phyloP scores from a whole-genome alignment of 1,140 invertebrate genomes.

The Augochlora pura region DNA sequence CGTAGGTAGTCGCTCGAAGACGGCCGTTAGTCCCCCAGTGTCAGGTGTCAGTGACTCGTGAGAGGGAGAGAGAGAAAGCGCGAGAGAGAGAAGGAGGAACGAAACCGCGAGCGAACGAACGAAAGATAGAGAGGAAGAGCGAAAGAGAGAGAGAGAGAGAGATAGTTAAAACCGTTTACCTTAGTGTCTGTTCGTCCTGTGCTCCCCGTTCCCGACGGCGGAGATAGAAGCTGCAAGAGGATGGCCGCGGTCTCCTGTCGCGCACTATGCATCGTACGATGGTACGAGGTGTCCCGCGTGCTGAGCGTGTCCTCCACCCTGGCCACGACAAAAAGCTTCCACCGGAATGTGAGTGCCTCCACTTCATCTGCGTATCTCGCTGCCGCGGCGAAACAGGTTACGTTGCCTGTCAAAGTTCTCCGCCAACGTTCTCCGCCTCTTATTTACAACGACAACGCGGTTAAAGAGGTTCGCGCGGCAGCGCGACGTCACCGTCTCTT shows the following conservation, averaged over 20 bases:
- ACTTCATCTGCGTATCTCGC: background rate
- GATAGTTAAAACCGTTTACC: background rate
- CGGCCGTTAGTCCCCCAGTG: slow-evolving; percentile 59
- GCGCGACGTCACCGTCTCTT: no score
- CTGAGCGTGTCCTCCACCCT: slow-evolving; percentile 67
- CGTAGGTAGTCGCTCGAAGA: slow-evolving; percentile 64
- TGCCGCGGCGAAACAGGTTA: background rate
- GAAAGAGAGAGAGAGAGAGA: no score
- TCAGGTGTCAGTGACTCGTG: slow-evolving; percentile 44
- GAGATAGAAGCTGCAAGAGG: slow-evolving; percentile 12
- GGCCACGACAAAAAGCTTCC: slow-evolving; percentile 62
- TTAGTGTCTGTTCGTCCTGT: background rate
- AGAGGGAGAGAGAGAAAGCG: background rate
- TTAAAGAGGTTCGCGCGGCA: no score
- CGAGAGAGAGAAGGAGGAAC: no score
- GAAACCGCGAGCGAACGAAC: no score
- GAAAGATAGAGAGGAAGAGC: no score
- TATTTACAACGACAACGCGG: no score
- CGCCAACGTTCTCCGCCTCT: no score
- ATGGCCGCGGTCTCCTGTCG: slow-evolving; percentile 73
- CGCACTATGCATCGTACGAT: slow-evolving; percentile 66
- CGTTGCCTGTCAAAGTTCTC: background rate
- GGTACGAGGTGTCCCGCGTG: slow-evolving; percentile 69
- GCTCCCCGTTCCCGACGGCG: slow-evolving; percentile 5
- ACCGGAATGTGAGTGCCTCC: slow-evolving; percentile 68